These are phyloP conservation scores for Leptarthrus brevirostris DNA, from an alignment of 2,888 invertebrate species.

Conservation along the genomic window DNA sequence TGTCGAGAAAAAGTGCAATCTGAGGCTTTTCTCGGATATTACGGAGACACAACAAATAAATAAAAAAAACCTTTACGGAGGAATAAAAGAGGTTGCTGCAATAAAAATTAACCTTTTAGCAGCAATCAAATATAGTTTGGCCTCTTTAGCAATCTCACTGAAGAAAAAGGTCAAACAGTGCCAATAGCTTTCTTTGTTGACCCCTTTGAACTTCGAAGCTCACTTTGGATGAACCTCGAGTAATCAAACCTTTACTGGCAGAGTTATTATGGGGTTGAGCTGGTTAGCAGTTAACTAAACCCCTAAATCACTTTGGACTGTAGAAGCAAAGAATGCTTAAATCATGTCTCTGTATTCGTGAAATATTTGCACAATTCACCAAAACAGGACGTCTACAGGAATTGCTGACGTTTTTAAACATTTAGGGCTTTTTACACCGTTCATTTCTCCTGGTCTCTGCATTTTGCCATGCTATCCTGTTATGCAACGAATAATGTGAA, in stretches of 20 bases:
- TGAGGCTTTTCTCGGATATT: too few relatives aligned
- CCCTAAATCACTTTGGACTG: constrained; percentile 55
- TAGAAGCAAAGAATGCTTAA: constrained; percentile 50
- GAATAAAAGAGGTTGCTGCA: not conserved
- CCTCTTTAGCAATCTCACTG: not conserved
- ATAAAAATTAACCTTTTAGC: not conserved
- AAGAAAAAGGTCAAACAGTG: not conserved
- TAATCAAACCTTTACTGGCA: not conserved
- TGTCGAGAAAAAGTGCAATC: too few relatives aligned
- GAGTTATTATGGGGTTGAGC: too few relatives aligned
- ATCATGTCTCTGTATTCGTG: constrained; percentile 48
- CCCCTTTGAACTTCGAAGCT: not conserved
- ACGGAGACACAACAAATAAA: too few relatives aligned
- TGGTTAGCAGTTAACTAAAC: not conserved
- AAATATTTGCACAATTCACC: constrained; percentile 23
- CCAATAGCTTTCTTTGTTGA: not conserved
- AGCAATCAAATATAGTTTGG: not conserved
- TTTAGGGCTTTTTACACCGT: constrained; percentile 2
- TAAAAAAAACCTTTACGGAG: too few relatives aligned
- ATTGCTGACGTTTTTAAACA: constrained; percentile 10
- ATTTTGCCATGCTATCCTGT: constrained; percentile 13
- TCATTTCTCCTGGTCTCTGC: not conserved
- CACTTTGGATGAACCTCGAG: not conserved
- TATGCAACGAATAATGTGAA: constrained; percentile 24
- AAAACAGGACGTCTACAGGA: constrained; percentile 11